Percentiles rank a stretch among this genome's conserved stretches.
phyloP scores from a whole-genome alignment of 2,888 invertebrate genomes.

The Drosophila stalkeri region DNA sequence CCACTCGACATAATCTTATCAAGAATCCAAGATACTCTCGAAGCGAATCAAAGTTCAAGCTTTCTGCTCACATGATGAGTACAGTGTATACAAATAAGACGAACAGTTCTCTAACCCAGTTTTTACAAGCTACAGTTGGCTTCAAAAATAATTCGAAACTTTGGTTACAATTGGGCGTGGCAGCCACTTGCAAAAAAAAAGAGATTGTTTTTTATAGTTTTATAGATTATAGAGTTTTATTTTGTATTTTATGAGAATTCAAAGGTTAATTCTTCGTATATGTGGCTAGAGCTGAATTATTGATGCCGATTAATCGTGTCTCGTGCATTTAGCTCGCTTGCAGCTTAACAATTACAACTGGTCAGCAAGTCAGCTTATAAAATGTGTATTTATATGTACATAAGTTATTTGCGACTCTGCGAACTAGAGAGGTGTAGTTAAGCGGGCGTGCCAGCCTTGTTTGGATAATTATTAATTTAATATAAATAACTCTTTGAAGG shows the following conservation, averaged over 20 bases:
- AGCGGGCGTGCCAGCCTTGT: conserved; percentile 36
- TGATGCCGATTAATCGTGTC: conserved; percentile 8
- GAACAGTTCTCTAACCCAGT: neutral
- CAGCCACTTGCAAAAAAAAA: neutral
- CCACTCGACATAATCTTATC: conserved; percentile 1
- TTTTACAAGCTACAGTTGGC: neutral
- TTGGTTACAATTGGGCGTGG: conserved; percentile 31
- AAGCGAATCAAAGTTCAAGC: conserved; percentile 7
- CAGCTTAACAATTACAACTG: conserved; percentile 19
- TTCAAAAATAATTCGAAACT: neutral
- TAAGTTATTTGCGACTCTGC: conserved; percentile 15
- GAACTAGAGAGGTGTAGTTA: conserved; percentile 10
- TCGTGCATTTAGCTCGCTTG: conserved; percentile 11
- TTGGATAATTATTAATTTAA: conserved; percentile 20
- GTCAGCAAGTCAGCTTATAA: conserved; percentile 10
- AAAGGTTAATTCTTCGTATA: conserved; percentile 33
- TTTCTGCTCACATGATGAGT: neutral
- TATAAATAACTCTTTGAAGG: conserved; percentile 14
- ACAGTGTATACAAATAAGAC: neutral
- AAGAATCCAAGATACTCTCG: neutral
- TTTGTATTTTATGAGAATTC: conserved; percentile 6
- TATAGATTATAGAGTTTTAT: conserved; percentile 9
- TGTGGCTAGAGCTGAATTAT: conserved; percentile 20
- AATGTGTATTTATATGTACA: conserved; percentile 19
- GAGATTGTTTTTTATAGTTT: neutral